Percentiles rank a stretch among this genome's conserved stretches.
phyloP scores from a whole-genome alignment of 2,797 vertebrate genomes.

The Crenuchus spilurus region DNA sequence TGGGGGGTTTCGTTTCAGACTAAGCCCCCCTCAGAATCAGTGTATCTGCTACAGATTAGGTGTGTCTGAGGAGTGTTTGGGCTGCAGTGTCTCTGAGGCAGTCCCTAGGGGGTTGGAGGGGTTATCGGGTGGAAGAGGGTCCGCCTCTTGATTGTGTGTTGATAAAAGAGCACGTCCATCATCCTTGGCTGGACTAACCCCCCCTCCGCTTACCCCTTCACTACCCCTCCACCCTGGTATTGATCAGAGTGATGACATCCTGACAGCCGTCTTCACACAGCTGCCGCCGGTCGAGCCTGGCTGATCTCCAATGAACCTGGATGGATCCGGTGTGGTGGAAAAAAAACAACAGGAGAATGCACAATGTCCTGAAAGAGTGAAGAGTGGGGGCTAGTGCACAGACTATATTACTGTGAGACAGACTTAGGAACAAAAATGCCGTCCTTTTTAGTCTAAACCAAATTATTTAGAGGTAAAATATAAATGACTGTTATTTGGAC shows the following conservation, averaged over 20 bases:
- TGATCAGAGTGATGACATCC: constrained; percentile 68
- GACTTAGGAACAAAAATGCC: too few species aligned
- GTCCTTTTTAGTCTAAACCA: too few species aligned
- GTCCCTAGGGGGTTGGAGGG: constrained; percentile 42
- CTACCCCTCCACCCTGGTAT: constrained; percentile 32
- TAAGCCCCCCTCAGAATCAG: not conserved
- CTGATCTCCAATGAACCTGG: constrained; percentile 58
- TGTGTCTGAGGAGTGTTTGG: constrained; percentile 39
- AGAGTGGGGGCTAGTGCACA: constrained; percentile 24
- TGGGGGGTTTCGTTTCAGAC: too few species aligned
- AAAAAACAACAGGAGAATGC: constrained; percentile 40
- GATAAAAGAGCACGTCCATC: constrained; percentile 56
- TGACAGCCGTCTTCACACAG: constrained; percentile 76
- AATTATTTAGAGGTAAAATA: too few species aligned
- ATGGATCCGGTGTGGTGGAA: constrained; percentile 37
- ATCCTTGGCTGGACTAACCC: constrained; percentile 38
- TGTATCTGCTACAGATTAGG: constrained; percentile 25
- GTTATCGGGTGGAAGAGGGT: constrained; percentile 49
- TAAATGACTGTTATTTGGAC: too few species aligned
- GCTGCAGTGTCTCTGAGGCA: constrained; percentile 35
- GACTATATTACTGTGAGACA: too few species aligned
- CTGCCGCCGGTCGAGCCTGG: constrained; percentile 76
- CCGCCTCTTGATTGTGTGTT: constrained; percentile 45
- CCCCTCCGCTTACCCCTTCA: constrained; percentile 27
- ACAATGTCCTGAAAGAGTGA: constrained; percentile 39